These are phyloP conservation scores for Conus ventricosus DNA, from an alignment of 1,140 invertebrate genomes.

Conservation along the genomic window DNA sequence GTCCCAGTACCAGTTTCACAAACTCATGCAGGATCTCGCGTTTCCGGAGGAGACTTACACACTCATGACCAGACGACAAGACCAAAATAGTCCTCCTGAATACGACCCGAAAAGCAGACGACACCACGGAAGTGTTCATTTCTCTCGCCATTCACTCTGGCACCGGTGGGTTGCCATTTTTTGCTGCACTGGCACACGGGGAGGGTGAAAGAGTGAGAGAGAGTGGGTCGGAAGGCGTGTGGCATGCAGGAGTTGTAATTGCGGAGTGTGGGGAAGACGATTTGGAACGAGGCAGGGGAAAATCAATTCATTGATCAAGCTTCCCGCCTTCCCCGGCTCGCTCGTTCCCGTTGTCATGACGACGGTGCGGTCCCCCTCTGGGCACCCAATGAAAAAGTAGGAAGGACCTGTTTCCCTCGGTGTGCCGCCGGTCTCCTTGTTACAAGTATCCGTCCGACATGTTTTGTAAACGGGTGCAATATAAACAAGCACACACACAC, in stretches of 20 bases:
- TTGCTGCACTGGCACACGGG: not conserved
- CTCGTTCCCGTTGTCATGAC: slow-evolving; percentile 11
- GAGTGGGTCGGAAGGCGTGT: not conserved
- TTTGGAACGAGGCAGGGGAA: not conserved
- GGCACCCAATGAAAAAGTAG: slow-evolving; percentile 3
- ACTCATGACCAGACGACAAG: no score
- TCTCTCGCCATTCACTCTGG: not conserved
- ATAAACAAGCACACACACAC: no score
- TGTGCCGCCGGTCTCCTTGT: no score
- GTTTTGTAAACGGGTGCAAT: no score
- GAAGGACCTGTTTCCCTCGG: not conserved
- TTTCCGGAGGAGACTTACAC: no score
- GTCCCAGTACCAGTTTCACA: no score
- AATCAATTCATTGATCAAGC: slow-evolving; percentile 27
- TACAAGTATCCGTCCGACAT: no score
- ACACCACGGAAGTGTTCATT: not conserved
- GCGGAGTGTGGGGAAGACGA: not conserved
- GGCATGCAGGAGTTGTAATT: not conserved
- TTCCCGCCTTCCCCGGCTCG: not conserved
- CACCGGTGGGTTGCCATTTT: not conserved
- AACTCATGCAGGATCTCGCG: no score
- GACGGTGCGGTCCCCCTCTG: not conserved
- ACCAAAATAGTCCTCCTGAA: no score
- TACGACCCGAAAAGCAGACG: no score
- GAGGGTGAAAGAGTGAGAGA: not conserved